Base-by-base conservation (phyloP, 2,797 vertebrate species). In the Pterois miles region DNA sequence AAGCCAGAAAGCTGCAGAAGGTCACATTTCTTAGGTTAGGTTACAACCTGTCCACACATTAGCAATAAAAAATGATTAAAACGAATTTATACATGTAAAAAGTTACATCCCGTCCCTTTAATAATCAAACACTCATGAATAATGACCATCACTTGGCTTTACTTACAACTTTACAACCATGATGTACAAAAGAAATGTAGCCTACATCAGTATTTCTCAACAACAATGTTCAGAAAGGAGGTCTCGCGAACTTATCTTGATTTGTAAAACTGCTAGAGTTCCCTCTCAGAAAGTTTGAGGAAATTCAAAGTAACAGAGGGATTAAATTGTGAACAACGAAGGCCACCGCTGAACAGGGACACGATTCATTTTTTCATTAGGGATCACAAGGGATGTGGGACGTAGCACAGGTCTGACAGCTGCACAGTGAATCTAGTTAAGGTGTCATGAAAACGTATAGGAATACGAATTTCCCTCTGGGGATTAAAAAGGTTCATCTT, bases 391-490 rank as follows among this genome's bases (percentile, higher is more conserved):
- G 34, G 25, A 65, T 68, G 80, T 31, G 27, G 70, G 65, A 78
- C 8, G 1, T 34, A 57, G 71, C 31, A 16, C 71, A 10, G 70
- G 33, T 58, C 77, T 29, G 64, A 64, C 8, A 4, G 54, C 69
- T 60, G 65, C 53, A 58, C 64, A 10, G 36, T 22, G 46, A 65
- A 43, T 82, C 67, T 85, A 78, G 80, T 89, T 80, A 86, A 78
- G 36, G 68, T 82, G 79, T 85, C 75, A n/a, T 25, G 73, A 71
- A 82, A 81, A 83, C 65, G 69, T 68, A 73, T 58, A 12, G n/a
- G n/a, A n/a, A n/a, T n/a, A n/a, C n/a, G n/a, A n/a, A n/a, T n/a
- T n/a, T n/a, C n/a, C n/a, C n/a, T n/a, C n/a, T n/a, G n/a, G n/a
- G n/a, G n/a, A n/a, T n/a, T n/a, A n/a, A n/a, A n/a, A n/a, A n/a